Evolutionary conservation across 1,140 invertebrate genomes (phyloP), one percentile per base, ranked within the genome.

Genomic region (Mycetomoellerius zeteki): DNA sequence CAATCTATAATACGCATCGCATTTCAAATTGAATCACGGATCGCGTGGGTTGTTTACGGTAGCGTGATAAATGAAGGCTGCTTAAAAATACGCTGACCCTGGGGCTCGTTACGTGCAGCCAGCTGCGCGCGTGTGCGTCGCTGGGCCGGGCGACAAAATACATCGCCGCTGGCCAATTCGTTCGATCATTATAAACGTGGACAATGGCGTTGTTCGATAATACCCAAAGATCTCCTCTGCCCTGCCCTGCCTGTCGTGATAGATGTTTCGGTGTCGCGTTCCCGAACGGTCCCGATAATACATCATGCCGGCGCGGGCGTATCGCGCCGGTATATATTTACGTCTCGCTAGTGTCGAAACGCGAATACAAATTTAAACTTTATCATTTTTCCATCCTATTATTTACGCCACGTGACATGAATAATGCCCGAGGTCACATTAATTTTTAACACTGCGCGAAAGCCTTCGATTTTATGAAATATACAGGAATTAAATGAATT

Each of bases 121-220:
- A 58, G 47, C 27, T 58, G 27, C 19, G 47, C 52, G 62, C 64
- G 77, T 43, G 27, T 80, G 24, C 60, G 54, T 62, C 0, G 43
- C 14, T 27, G n/a, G 54, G 3, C 80, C 24, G 24, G 37, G 14
- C 54, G 80, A 84, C 80, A 75, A 75, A 82, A 84, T 84, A 60
- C 69, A 84, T 73, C 19, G 52, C 33, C 33, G 52, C 67, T 14
- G 62, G n/a, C 62, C 67, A 73, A 82, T 73, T 82, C 80, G 37
- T 73, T 73, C 80, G 33, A 82, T 82, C 80, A 82, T 82, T 82
- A 82, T 73, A 60, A 84, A 75, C 80, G 52, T 30, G 80, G 54
- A 75, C 69, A 84, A 84, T 84, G 69, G 69, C 80, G 54, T 75
- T 73, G 80, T 30, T 84, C 80, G 80, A 84, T 84, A 84, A 84